Base-by-base conservation (phyloP, 2,113 vertebrate species). In the Oncorhynchus kisutch region DNA sequence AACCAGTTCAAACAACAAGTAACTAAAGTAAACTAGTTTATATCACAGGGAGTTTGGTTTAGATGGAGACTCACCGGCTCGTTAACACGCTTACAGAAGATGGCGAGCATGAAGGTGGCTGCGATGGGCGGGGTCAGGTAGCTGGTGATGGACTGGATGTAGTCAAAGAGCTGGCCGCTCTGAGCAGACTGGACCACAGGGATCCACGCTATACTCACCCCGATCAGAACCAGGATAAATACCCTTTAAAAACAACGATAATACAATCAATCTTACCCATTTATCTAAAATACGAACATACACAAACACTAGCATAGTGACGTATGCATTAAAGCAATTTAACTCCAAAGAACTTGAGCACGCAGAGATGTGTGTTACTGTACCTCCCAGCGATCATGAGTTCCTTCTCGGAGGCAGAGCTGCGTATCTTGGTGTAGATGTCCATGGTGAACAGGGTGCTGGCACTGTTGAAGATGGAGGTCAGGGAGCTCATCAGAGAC, bases 401-500 rank as follows among this genome's bases (percentile, higher is more conserved):
- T 81, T 99, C 96, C 66, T 62, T 96, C 79, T 99, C 97, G 0
- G 87, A 90, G 0, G 97, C 90, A 0, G 1, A 3, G 9, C 3
- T 11, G 2, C 96, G 94, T 2, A 98, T 34, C 77, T 94, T 98
- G 75, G 96, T 95, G 90, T 97, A 99, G 81, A 99, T 94, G 82
- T 99, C 98, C 93, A 99, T 96, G 3, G 97, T 99, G 85, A 99
- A 99, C 71, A 99, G 92, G 0, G 97, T 98, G 31, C 97, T 99
- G 84, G 97, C 92, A 0, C 97, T 99, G 92, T 99, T 99, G 73
- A 99, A 99, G 91, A 99, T 96, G 88, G 98, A 99, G 16, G 98
- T 99, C 66, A 99, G 89, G 9, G 97, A 99, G 82, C 96, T 98
- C 96, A 99, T 99, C 34, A 99, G 94, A 18, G 97, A 99, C 0